A percentile compares a stretch with the other conserved stretches of the same genome.
These are phyloP conservation scores for Perca schrenkii DNA, from an alignment of 2,113 vertebrate genomes.

Conservation along the genomic window DNA sequence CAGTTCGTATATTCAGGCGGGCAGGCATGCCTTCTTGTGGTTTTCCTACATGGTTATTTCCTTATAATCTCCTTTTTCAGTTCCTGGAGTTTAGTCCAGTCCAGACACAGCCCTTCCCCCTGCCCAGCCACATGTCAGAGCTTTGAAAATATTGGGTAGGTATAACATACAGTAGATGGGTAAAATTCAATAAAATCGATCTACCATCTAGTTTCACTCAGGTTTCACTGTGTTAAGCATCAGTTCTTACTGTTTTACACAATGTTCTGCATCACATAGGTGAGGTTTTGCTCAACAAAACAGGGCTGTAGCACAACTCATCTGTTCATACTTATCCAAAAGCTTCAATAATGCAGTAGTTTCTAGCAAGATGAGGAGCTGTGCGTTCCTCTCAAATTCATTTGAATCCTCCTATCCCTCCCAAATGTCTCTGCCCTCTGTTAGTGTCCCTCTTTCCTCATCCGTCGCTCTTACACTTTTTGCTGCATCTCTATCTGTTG, in stretches of 20 bases:
- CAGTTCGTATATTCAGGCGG: slow-evolving; percentile 67
- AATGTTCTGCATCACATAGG: background rate
- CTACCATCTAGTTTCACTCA: slow-evolving; percentile 10
- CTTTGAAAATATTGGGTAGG: slow-evolving; percentile 34
- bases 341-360: slow-evolving; percentile 40
- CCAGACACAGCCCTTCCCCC: slow-evolving; percentile 11
- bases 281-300: slow-evolving; percentile 9
- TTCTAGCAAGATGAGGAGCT: slow-evolving; percentile 33
- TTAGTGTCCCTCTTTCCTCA: slow-evolving; percentile 39
- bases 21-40: slow-evolving; percentile 55
- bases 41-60: slow-evolving; percentile 50
- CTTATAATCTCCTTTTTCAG: slow-evolving; percentile 31
- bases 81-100: slow-evolving; percentile 30
- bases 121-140: slow-evolving; percentile 43
- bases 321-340: slow-evolving; percentile 39
- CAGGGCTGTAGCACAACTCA: background rate
- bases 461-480: slow-evolving; percentile 76
- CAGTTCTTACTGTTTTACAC: slow-evolving; percentile 4
- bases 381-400: slow-evolving; percentile 19
- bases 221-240: slow-evolving; percentile 15
- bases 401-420: slow-evolving; percentile 29
- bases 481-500: slow-evolving; percentile 98
- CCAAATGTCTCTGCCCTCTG: slow-evolving; percentile 51
- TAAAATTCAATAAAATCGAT: background rate
- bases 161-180: slow-evolving; percentile 11